Evolutionary conservation across 2,113 vertebrate genomes (phyloP), one percentile per base, ranked within the genome.

Genomic region (Cyanoramphus novaezelandiae): DNA sequence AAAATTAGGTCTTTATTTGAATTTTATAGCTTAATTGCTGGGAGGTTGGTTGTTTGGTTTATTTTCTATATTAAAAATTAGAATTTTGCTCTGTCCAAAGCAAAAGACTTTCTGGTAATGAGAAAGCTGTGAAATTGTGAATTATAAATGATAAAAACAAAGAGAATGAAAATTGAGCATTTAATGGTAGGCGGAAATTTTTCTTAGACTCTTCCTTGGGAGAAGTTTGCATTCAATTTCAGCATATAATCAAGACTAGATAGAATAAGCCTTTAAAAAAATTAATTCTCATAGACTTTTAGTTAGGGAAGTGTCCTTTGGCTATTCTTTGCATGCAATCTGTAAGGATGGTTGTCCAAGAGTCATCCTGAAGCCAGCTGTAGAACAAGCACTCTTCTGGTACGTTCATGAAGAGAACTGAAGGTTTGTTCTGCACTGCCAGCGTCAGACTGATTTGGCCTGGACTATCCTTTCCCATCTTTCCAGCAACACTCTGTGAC

Each of bases 31-130:
- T 53, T 75, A 6, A 14, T 55, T 84, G 25, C 39, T 86, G 60
- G 19, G 28, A 78, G 43, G 1, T 2, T 81, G 55, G 60, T 70
- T 11, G 1, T 0, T 1, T 27, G 14, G 18, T 50, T 39, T 17
- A 39, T 52, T 10, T 83, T 83, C 53, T 37, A 6, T 16, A 10
- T 63, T 49, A 55, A 29, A 76, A 94, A 49, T 62, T 23, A 68
- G 28, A 62, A 24, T 59, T 35, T 59, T 59, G 33, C 33, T 20
- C 63, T 76, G 7, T 68, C 37, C 68, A 52, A 62, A 50, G 24
- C 44, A 19, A 33, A 86, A 52, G 49, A 64, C 19, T n/a, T 72
- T 55, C 25, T 69, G 15, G 21, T 75, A 69, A 44, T 44, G 50
- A 55, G 11, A 72, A 19, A 82, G 63, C 46, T 85, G 19, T 9